Base-by-base conservation (phyloP, 2,888 invertebrate species). In the Philaethria dido region DNA sequence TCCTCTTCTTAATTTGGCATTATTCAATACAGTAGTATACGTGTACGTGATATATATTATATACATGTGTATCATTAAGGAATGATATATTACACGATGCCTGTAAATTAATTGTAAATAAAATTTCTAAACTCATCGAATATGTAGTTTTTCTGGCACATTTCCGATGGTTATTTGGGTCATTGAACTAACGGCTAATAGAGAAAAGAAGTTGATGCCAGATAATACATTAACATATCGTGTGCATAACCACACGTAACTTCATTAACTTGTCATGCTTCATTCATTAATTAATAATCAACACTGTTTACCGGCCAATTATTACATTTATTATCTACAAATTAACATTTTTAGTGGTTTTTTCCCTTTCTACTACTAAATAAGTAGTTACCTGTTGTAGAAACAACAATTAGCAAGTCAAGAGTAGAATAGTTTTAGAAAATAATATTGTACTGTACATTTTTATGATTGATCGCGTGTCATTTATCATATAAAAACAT, bases 131-230 rank as follows among this genome's bases (percentile, higher is more conserved):
- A 20, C 42, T 44, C 29, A 42, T 36, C 33, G 11, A 39, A 8
- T 25, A 14, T 57, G 39, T 42, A 25, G 42, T 59, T 42, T 42
- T 20, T 59, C 39, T 59, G 48, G 36, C 47, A 25, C 47, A 13
- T 59, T n/a, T n/a, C 39, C 57, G 22, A 29, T 25, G 20, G 20
- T 60, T 59, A 85, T 86, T 81, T 86, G 76, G 87, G 85, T 85
- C 87, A 82, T 84, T 86, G 88, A 88, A 88, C 88, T 87, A 87
- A 86, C 85, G 84, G 86, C 82, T 81, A 78, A 42, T 64, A 42
- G 57, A 69, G 52, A 70, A 61, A 69, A 70, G 65, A 48, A 82
- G 77, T 71, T 72, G 69, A 71, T 72, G 70, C 80, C 78, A 81
- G 77, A 77, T 79, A 81, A 78, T 81, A 74, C 74, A 75, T 70